phyloP scores from a whole-genome alignment of 2,888 invertebrate genomes.

The Cerastis leucographa region DNA sequence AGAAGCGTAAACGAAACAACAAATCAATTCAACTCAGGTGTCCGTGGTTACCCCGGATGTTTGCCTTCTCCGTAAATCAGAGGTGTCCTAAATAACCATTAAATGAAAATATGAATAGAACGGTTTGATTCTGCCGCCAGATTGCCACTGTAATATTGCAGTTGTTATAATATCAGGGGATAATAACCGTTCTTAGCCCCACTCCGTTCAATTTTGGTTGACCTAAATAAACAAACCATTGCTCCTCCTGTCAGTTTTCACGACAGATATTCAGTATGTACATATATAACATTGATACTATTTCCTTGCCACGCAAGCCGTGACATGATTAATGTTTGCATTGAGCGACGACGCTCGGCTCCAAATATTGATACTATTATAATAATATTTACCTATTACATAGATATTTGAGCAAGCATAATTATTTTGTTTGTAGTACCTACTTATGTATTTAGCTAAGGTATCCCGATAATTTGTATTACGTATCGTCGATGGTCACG shows the following conservation, averaged over 20 bases:
- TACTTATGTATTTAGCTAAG: neutral
- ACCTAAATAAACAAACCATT: slow-evolving; percentile 50
- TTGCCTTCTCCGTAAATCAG: slow-evolving; percentile 1
- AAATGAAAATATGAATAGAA: neutral
- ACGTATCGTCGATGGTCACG: neutral
- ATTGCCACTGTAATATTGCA: neutral
- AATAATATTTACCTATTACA: slow-evolving; percentile 55
- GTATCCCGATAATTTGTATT: slow-evolving; percentile 16
- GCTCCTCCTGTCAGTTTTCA: slow-evolving; percentile 10
- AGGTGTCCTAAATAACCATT: slow-evolving; percentile 1
- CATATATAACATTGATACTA: slow-evolving; percentile 30
- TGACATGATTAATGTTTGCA: slow-evolving; percentile 62
- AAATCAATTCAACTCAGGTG: neutral
- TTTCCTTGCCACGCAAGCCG: slow-evolving; percentile 49
- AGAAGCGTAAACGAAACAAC: neutral
- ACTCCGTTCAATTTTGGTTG: neutral
- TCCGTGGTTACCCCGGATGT: neutral
- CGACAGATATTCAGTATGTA: slow-evolving; percentile 31
- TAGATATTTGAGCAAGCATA: slow-evolving; percentile 26
- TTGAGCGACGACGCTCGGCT: slow-evolving; percentile 32
- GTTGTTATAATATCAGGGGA: slow-evolving; percentile 26
- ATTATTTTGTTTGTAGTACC: slow-evolving; percentile 31
- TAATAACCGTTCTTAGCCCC: slow-evolving; percentile 13
- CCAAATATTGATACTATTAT: slow-evolving; percentile 47
- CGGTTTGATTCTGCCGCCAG: neutral